Conservation (phyloP, 2,113 vertebrate genomes). For the Scomber scombrus region DNA sequence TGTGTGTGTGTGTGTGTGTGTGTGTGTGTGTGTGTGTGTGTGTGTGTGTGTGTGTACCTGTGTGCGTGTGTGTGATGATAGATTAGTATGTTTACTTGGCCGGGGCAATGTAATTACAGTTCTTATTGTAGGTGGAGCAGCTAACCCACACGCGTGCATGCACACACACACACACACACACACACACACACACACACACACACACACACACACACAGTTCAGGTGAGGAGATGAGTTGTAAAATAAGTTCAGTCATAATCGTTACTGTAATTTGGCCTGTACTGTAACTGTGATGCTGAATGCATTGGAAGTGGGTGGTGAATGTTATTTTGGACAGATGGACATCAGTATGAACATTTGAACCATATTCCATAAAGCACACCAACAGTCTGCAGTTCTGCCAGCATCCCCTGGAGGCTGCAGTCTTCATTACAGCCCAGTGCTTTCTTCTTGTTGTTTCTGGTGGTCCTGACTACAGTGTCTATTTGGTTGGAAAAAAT, state of each 20-base stretch:
- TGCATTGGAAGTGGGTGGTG: too few relatives aligned
- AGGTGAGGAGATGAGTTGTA: neutral
- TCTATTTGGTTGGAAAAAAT: too few relatives aligned
- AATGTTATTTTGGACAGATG: too few relatives aligned
- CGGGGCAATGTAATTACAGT: constrained; percentile 38
- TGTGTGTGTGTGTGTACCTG: constrained; percentile 9
- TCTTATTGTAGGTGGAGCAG: constrained; percentile 31
- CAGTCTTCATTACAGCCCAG: too few relatives aligned
- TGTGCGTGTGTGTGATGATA: neutral
- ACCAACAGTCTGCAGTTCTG: too few relatives aligned
- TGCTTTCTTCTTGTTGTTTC: too few relatives aligned
- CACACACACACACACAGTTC: constrained; percentile 1
- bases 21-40: constrained; percentile 11
- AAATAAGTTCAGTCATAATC: neutral
- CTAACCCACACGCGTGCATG: constrained; percentile 2
- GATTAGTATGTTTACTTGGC: constrained; percentile 32
- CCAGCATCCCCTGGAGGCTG: too few relatives aligned
- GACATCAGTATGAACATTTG: too few relatives aligned
- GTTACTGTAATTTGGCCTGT: neutral
- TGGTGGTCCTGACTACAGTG: too few relatives aligned
- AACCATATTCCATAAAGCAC: too few relatives aligned
- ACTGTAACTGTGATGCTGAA: neutral
- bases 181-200: constrained; percentile 14
- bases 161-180: constrained; percentile 10
- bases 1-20: neutral